Evolutionary conservation across 2,797 vertebrate species (phyloP).

Genomic region (Molossus alvarezi): DNA sequence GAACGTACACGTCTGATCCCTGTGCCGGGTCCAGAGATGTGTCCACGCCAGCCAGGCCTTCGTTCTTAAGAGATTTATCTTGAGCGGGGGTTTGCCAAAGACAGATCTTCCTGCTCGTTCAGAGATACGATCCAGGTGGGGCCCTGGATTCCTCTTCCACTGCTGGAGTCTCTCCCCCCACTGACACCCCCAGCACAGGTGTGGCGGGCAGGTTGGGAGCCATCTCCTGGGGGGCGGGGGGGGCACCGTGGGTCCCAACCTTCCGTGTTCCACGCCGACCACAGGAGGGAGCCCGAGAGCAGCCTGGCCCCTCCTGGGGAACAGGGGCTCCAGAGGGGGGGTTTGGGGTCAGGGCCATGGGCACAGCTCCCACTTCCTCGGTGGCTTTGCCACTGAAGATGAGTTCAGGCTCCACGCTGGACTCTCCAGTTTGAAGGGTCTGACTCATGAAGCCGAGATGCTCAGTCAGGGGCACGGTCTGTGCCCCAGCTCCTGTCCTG

Average conservation of each 20-base stretch:
- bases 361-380: not conserved
- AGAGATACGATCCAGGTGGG: constrained; percentile 49
- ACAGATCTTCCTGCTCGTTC: constrained; percentile 6
- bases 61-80: constrained; percentile 52
- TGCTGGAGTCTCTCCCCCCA: not conserved
- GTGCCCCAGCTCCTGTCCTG: not conserved
- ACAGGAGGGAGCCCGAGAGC: constrained; percentile 84
- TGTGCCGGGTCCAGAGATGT: not conserved
- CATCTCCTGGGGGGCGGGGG: not conserved
- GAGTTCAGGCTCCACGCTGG: not conserved
- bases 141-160: not conserved
- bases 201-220: rapidly evolving
- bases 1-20: not conserved
- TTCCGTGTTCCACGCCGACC: constrained; percentile 45
- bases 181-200: rapidly evolving
- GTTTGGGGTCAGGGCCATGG: rapidly evolving
- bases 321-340: not conserved
- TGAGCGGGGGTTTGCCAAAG: not conserved
- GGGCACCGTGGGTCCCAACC: not conserved
- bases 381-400: rapidly evolving
- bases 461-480: not conserved
- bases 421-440: not conserved
- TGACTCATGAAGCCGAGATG: not conserved
- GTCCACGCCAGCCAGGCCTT: not conserved
- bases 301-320: not conserved